A percentile compares a stretch with the other conserved stretches of the same genome.
Evolutionary conservation across 2,797 vertebrate genomes (phyloP).

Genomic region (Perdix hodgsoniae): DNA sequence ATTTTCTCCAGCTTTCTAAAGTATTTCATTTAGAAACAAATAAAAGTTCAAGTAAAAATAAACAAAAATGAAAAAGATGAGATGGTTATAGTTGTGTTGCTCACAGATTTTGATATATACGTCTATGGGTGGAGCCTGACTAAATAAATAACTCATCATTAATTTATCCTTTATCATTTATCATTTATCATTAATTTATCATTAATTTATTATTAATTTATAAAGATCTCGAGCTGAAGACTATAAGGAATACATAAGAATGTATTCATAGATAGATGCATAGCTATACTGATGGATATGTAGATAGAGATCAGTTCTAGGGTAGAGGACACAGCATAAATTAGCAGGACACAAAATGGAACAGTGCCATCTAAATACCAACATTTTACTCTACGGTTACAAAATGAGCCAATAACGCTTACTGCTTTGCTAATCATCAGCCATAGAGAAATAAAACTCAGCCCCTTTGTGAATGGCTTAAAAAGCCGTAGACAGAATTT

Average conservation of each 20-base stretch:
- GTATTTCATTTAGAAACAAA: neutral
- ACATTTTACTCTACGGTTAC: neutral
- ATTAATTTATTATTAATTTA: too few relatives aligned
- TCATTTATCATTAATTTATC: too few relatives aligned
- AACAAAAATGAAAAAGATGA: neutral
- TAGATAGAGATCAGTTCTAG: neutral
- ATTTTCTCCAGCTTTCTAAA: neutral
- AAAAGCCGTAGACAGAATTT: neutral
- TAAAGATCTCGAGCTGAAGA: neutral
- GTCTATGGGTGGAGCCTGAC: neutral
- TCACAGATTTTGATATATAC: neutral
- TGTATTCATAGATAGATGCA: neutral
- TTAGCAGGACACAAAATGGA: accelerated
- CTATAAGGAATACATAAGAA: neutral
- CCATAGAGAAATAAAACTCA: neutral
- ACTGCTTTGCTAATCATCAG: neutral
- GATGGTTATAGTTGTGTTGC: neutral
- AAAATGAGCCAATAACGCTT: neutral
- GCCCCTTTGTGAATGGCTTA: neutral
- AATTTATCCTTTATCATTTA: neutral
- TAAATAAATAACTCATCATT: neutral
- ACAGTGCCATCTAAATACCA: accelerated
- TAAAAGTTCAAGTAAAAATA: neutral
- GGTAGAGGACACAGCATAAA: neutral
- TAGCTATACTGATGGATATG: neutral